Percentiles rank a stretch among this genome's conserved stretches.
Conservation (phyloP, 2,797 vertebrate species). For the Taeniopygia guttata region DNA sequence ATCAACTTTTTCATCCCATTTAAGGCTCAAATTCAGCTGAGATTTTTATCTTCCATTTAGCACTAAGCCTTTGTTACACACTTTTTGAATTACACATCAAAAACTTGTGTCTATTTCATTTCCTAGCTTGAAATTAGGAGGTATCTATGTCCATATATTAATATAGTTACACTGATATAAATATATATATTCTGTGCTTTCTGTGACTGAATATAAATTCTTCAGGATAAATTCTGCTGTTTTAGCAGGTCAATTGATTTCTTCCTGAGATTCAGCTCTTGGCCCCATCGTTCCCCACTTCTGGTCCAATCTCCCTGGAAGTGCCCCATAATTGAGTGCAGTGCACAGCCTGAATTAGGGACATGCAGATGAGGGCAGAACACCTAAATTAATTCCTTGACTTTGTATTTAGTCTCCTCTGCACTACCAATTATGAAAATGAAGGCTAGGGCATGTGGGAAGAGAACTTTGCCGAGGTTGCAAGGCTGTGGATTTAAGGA, state of each 20-base stretch:
- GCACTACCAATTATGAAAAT: conserved; percentile 10
- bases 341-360: background rate
- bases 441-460: background rate
- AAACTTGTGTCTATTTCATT: background rate
- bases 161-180: too few relatives aligned
- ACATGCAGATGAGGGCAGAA: conserved; percentile 14
- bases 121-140: background rate
- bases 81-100: background rate
- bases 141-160: background rate
- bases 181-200: background rate
- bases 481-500: background rate
- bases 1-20: background rate
- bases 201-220: background rate
- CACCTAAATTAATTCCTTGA: conserved; percentile 43
- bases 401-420: conserved; percentile 6
- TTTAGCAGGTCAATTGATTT: background rate
- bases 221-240: background rate
- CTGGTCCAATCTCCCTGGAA: background rate
- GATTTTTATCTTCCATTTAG: background rate
- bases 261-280: background rate
- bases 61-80: background rate
- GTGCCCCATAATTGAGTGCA: background rate
- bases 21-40: background rate
- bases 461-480: conserved; percentile 14
- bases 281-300: background rate